Evolutionary conservation across 2,797 vertebrate species (phyloP), one percentile per base, ranked within the genome.

Genomic region (Staurois parvus): DNA sequence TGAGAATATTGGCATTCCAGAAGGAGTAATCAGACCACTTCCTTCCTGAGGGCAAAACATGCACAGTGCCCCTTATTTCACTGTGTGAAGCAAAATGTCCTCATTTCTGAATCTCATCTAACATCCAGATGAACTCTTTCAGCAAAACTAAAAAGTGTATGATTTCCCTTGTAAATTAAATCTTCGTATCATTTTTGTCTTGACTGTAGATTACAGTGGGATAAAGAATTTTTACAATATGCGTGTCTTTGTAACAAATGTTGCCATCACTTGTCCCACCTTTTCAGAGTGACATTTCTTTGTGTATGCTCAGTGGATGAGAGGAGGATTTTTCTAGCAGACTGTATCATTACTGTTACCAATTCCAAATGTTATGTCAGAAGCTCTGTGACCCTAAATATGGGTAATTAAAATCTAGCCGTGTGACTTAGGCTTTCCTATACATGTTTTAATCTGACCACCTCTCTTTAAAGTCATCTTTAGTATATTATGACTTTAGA

Each of bases 41-140:
- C 84, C 84, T 85, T 85, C 84, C 84, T 85, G 30, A 62, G 84
- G 78, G 78, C 72, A 85, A 40, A 69, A 69, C 64, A n/a, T 42
- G 74, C 78, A 69, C 84, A 86, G 59, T 76, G 73, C 73, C 48
- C 30, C 56, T 64, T 79, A 56, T 85, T 64, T 69, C 42, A 29
- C 62, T 73, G 59, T 30, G 24, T 59, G 48, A 77, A 59, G 64
- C 64, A 66, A 75, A 26, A 34, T 72, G 45, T 28, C 32, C 67
- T 52, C 0, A 37, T 81, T 66, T 29, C 64, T 66, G 2, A 66
- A 29, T 29, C 62, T 8, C 30, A 9, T 34, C 28, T 13, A 4
- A 21, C 29, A 52, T 80, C 37, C 24, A 56, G 13, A 52, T 26
- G 24, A 82, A 82, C 67, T 29, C 80, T 29, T 80, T 70, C 67